Percentiles rank a stretch among this genome's conserved stretches.
Conservation (phyloP, 2,797 vertebrate genomes). For the Brachyrhaphis roseni region DNA sequence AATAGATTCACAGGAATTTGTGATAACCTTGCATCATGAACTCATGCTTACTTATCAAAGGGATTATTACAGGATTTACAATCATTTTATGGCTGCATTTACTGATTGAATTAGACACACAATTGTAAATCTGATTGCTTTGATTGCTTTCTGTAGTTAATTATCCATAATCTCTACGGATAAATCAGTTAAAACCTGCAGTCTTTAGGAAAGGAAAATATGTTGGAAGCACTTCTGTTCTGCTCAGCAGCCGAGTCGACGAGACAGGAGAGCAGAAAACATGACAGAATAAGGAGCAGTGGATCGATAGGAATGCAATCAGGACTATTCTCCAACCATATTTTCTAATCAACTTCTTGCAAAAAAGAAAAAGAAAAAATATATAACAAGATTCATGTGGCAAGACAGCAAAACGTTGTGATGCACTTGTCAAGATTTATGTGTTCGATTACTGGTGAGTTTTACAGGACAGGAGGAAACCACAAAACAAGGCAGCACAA, state of each 20-base stretch:
- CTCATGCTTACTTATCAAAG: neutral
- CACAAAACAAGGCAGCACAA: neutral
- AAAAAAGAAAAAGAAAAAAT: conserved; percentile 22
- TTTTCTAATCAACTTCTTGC: conserved; percentile 42
- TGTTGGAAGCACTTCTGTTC: conserved; percentile 21
- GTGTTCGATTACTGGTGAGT: conserved; percentile 38
- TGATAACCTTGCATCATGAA: neutral
- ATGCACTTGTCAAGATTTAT: conserved; percentile 33
- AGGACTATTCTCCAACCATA: conserved; percentile 30
- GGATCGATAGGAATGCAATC: conserved; percentile 59
- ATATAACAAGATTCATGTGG: conserved; percentile 12
- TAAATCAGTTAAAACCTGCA: conserved; percentile 17
- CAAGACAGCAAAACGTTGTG: conserved; percentile 11
- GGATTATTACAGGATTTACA: neutral
- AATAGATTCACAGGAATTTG: too few relatives aligned
- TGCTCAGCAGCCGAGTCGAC: conserved; percentile 10
- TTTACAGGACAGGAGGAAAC: conserved; percentile 14
- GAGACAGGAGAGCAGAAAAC: conserved; percentile 12
- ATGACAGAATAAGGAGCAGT: conserved; percentile 18
- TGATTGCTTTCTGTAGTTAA: conserved; percentile 4
- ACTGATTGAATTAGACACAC: conserved; percentile 8
- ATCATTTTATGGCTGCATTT: neutral
- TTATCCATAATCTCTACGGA: neutral
- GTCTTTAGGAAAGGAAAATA: conserved; percentile 10
- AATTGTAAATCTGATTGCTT: conserved; percentile 10